Base-by-base conservation (phyloP, 2,888 invertebrate genomes). In the Flexamia atlantica region DNA sequence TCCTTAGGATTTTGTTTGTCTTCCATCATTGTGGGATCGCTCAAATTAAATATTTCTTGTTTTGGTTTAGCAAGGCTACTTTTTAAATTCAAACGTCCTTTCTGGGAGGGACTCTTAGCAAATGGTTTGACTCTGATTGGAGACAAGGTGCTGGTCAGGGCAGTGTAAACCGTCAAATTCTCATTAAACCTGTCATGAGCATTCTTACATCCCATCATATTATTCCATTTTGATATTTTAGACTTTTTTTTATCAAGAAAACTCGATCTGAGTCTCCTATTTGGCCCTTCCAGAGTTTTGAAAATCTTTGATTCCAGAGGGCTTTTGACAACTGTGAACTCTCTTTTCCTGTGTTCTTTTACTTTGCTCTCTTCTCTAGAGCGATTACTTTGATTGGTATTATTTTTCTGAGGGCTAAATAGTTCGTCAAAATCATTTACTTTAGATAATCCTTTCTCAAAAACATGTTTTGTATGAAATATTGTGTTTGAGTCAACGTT, bases 161-260 rank as follows among this genome's bases (percentile, higher is more conserved):
- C 64, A 28, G 28, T 64, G 17, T 17, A 64, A 5, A 64, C 64
- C 0, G 64, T 64, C 3, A 64, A 64, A 30, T 64, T 64, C 9
- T 30, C 30, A 12, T 17, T 4, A 53, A 12, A 12, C 20, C 4
- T 53, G 17, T 53, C n/a, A 4, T 53, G 14, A 4, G 4, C 20
- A 60, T 60, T 60, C 25, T 60, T 60, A 20, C 20, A 25, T 9
- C 5, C 60, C 3, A 14, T 3, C 50, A 14, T 4, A 9, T 12
- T n/a, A 14, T 30, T 64, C 64, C 64, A 28, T 64, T 14, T 64
- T 14, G 64, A 14, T 23, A 57, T 57, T 64, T 64, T 64, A 28
- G 28, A 14, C 30, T 64, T 64, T 30, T 17, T 25, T 64, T 64
- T 30, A 2, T 64, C 64, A 64, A 10, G 3, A 28, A 30, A 17